Percentiles rank a stretch among this genome's conserved stretches.
Conservation (phyloP, 1,140 invertebrate genomes). For the Pogonus chalceus region DNA sequence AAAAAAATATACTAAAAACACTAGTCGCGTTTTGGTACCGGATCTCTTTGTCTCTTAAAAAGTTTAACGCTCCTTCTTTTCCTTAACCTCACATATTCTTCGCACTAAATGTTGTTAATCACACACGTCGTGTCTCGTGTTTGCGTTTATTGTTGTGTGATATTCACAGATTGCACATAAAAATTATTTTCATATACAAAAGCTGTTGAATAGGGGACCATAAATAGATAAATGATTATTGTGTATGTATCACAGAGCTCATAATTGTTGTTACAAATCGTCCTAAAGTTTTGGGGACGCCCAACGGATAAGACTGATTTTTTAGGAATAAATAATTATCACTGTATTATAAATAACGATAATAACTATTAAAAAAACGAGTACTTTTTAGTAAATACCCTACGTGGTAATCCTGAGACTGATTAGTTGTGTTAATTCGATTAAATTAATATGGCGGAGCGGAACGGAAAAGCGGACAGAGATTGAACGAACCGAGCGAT, state of each 20-base stretch:
- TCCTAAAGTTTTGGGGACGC: not conserved
- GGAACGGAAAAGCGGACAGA: not conserved
- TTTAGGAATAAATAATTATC: not conserved
- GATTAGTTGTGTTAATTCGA: not conserved
- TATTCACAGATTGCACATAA: not conserved
- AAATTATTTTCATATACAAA: not conserved
- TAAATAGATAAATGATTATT: too few relatives aligned
- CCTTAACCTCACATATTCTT: too few relatives aligned
- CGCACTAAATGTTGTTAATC: too few relatives aligned
- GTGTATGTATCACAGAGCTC: not conserved
- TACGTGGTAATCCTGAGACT: not conserved
- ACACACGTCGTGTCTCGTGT: not conserved
- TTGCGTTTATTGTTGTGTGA: slow-evolving; percentile 2
- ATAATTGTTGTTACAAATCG: slow-evolving; percentile 5
- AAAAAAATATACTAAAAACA: too few relatives aligned
- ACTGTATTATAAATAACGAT: too few relatives aligned
- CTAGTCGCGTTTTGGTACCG: too few relatives aligned
- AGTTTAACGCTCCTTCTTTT: too few relatives aligned
- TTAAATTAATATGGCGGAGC: not conserved
- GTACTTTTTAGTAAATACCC: not conserved
- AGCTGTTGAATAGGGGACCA: slow-evolving; percentile 4
- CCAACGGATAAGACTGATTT: slow-evolving; percentile 1
- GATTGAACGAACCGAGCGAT: not conserved
- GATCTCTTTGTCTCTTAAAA: too few relatives aligned
- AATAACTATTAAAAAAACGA: not conserved